These are phyloP conservation scores for Diorhabda carinulata DNA, from an alignment of 1,140 invertebrate genomes.

Conservation along the genomic window DNA sequence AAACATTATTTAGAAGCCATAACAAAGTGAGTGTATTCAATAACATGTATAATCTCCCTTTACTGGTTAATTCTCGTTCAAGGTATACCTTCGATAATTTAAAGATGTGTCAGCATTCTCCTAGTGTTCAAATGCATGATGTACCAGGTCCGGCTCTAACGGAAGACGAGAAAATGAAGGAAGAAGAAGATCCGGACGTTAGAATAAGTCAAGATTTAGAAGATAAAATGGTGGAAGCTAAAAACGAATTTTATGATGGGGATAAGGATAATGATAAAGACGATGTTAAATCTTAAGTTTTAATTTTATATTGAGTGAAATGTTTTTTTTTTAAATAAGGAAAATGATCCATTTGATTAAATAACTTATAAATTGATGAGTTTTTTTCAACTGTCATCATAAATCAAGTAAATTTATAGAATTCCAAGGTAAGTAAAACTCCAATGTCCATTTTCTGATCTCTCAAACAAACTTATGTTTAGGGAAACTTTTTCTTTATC, in stretches of 20 bases:
- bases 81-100: slow-evolving; percentile 79
- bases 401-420: no score
- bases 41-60: neutral
- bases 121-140: slow-evolving; percentile 90
- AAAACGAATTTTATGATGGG: slow-evolving; percentile 91
- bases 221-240: slow-evolving; percentile 80
- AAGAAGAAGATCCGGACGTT: slow-evolving; percentile 79
- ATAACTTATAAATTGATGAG: no score
- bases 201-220: slow-evolving; percentile 74
- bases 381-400: no score
- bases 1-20: slow-evolving; percentile 89
- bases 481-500: no score
- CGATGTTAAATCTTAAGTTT: slow-evolving; percentile 19
- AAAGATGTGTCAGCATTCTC: slow-evolving; percentile 84
- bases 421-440: no score
- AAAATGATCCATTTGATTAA: no score
- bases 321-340: no score
- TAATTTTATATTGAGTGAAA: no score
- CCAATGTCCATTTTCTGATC: no score
- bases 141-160: slow-evolving; percentile 73
- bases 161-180: slow-evolving; percentile 64
- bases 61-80: slow-evolving; percentile 4
- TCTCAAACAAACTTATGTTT: no score
- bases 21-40: slow-evolving; percentile 53
- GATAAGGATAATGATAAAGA: slow-evolving; percentile 76